Evolutionary conservation across 2,113 vertebrate species (phyloP).

Genomic region (Lampris incognitus): DNA sequence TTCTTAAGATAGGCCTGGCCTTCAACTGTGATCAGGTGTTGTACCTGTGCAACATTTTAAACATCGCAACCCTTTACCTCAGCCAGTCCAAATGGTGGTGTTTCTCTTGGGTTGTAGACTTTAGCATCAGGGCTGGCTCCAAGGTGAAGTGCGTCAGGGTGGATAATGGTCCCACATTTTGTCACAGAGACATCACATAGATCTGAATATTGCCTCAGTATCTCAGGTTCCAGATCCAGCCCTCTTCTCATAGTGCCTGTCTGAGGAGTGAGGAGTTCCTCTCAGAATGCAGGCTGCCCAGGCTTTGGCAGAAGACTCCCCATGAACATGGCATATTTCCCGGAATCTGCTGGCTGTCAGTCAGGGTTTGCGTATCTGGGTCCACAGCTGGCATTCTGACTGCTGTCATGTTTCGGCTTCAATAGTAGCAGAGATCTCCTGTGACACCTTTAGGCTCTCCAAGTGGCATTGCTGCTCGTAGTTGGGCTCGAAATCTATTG

Average conservation of each 20-base stretch:
- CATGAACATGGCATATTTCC: neutral
- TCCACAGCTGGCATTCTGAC: neutral
- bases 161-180: neutral
- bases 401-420: neutral
- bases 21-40: neutral
- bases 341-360: conserved; percentile 1
- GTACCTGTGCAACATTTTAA: neutral
- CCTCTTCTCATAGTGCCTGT: neutral
- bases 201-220: conserved; percentile 6
- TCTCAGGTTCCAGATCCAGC: neutral
- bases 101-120: conserved; percentile 2
- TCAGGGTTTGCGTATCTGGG: neutral
- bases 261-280: neutral
- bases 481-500: neutral
- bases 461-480: neutral
- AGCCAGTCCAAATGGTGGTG: conserved; percentile 17
- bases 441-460: neutral
- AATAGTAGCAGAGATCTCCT: neutral
- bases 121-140: conserved; percentile 14
- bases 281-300: neutral
- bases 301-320: neutral
- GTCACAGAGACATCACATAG: neutral
- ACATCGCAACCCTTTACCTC: conserved; percentile 1
- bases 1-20: neutral
- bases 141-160: conserved; percentile 10